Evolutionary conservation across 2,113 vertebrate genomes (phyloP).

Genomic region (Cardinalis cardinalis): DNA sequence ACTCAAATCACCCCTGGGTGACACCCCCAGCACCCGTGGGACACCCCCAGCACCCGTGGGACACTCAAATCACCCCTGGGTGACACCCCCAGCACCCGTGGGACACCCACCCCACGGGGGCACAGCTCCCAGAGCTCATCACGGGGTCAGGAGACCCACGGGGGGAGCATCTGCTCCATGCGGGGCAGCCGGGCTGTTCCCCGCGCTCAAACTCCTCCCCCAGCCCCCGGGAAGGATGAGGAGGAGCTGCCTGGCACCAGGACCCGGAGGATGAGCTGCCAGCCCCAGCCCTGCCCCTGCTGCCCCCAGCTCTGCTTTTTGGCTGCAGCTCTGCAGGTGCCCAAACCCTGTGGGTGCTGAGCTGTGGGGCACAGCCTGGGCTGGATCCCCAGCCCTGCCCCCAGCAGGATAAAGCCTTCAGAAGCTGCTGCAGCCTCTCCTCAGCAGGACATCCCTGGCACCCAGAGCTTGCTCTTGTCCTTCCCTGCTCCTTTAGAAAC

Average conservation of each 20-base stretch:
- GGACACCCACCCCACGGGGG: too few relatives aligned
- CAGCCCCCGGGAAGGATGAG: neutral
- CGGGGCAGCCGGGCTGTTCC: neutral
- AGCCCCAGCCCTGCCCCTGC: too few relatives aligned
- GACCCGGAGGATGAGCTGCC: neutral
- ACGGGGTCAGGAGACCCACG: accelerated
- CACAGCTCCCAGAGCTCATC: neutral
- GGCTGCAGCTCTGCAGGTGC: neutral
- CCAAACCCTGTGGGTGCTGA: accelerated
- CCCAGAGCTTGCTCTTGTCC: neutral
- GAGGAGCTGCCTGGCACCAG: neutral
- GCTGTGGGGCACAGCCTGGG: neutral
- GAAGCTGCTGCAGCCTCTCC: neutral
- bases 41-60: too few relatives aligned
- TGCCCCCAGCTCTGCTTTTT: neutral
- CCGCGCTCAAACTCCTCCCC: accelerated
- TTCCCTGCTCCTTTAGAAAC: neutral
- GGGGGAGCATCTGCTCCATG: accelerated
- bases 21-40: too few relatives aligned
- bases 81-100: too few relatives aligned
- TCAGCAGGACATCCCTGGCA: neutral
- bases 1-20: too few relatives aligned
- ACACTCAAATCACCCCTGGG: too few relatives aligned
- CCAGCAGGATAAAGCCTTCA: neutral
- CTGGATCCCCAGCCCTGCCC: neutral